phyloP scores from a whole-genome alignment of 2,888 invertebrate species.

The Elysia crispata region DNA sequence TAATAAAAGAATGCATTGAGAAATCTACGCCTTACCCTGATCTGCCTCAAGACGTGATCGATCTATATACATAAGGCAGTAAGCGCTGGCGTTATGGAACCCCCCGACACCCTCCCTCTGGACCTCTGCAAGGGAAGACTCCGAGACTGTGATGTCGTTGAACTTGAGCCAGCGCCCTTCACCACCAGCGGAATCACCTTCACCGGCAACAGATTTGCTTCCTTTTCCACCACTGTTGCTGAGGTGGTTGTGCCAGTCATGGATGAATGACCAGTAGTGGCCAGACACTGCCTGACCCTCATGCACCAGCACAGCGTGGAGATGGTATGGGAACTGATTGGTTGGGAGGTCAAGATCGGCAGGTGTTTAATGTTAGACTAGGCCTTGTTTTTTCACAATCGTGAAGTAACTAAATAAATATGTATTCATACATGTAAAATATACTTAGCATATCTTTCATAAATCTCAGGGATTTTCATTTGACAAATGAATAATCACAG shows the following conservation, averaged over 20 bases:
- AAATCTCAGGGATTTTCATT: too few relatives aligned
- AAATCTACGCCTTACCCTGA: slow-evolving; percentile 43
- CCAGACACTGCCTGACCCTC: slow-evolving; percentile 79
- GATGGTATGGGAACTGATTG: slow-evolving; percentile 75
- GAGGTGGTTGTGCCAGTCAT: slow-evolving; percentile 65
- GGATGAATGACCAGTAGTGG: slow-evolving; percentile 79
- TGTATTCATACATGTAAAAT: too few relatives aligned
- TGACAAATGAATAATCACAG: too few relatives aligned
- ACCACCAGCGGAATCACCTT: too few relatives aligned
- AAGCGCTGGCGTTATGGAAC: slow-evolving; percentile 78
- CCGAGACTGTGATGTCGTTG: slow-evolving; percentile 78
- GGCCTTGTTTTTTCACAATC: too few relatives aligned
- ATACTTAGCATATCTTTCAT: too few relatives aligned
- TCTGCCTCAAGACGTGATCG: slow-evolving; percentile 56
- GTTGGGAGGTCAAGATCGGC: not conserved
- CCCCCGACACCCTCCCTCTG: slow-evolving; percentile 78
- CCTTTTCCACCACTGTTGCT: slow-evolving; percentile 12
- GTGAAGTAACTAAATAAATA: too few relatives aligned
- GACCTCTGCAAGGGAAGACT: slow-evolving; percentile 78
- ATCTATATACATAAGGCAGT: slow-evolving; percentile 79
- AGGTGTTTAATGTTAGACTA: too few relatives aligned
- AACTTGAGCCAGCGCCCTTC: slow-evolving; percentile 76
- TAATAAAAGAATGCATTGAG: too few relatives aligned
- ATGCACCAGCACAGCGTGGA: slow-evolving; percentile 79
- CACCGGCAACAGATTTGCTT: too few relatives aligned